Evolutionary conservation across 2,888 invertebrate genomes (phyloP).

Genomic region (Diarsia brunnea): DNA sequence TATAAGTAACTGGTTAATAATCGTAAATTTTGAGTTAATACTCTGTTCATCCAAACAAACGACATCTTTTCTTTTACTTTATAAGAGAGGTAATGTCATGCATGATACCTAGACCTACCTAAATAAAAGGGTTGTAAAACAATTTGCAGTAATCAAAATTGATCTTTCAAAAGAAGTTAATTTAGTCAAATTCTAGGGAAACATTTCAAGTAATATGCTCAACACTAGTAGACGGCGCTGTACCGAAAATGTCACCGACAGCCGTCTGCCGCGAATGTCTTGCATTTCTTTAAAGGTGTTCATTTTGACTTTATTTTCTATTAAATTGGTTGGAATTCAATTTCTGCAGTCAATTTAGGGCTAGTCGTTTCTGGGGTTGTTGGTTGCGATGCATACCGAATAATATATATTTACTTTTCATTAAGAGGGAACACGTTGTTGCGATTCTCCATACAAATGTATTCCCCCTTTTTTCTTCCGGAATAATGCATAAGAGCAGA

Average conservation of each 20-base stretch:
- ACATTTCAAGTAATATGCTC: conserved; percentile 13
- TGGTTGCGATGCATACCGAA: background rate
- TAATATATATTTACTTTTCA: too few relatives aligned
- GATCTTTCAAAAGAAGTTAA: background rate
- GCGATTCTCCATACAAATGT: too few relatives aligned
- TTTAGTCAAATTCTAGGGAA: background rate
- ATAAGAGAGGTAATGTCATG: too few relatives aligned
- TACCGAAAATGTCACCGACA: conserved; percentile 70
- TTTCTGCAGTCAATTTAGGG: conserved; percentile 31
- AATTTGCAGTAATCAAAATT: conserved; percentile 7
- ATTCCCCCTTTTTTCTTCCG: too few relatives aligned
- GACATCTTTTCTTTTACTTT: too few relatives aligned
- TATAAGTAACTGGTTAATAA: too few relatives aligned
- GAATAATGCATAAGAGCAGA: too few relatives aligned
- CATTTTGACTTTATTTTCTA: conserved; percentile 40
- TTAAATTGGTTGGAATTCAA: conserved; percentile 30
- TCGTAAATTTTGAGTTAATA: too few relatives aligned
- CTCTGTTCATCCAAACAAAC: too few relatives aligned
- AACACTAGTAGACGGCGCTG: conserved; percentile 33
- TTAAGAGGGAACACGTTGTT: too few relatives aligned
- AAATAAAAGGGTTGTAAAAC: background rate
- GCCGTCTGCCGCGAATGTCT: conserved; percentile 42
- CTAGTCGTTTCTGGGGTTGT: background rate
- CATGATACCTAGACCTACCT: background rate
- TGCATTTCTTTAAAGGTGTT: conserved; percentile 48